These are phyloP conservation scores for Hypomesus transpacificus DNA, from an alignment of 2,113 vertebrate genomes.

Conservation along the genomic window DNA sequence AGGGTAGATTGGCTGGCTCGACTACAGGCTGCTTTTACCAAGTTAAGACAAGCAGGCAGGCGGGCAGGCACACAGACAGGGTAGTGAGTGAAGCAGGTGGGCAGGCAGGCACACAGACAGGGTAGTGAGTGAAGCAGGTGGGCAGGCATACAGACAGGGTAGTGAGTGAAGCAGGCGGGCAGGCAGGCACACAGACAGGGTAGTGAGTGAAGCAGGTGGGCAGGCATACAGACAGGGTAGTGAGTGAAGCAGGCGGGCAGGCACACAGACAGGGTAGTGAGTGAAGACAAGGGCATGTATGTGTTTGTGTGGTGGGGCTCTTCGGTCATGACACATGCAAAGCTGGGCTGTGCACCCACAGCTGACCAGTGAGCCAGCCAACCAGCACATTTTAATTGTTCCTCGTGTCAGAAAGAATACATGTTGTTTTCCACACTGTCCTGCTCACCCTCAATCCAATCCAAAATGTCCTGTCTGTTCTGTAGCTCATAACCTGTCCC, in stretches of 20 bases:
- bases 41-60: not conserved
- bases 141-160: slow-evolving; percentile 51
- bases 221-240: not conserved
- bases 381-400: slow-evolving; percentile 27
- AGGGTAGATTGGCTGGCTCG: not conserved
- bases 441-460: too few relatives aligned
- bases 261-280: slow-evolving; percentile 15
- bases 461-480: too few relatives aligned
- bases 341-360: not conserved
- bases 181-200: too few relatives aligned
- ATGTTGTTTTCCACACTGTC: not conserved
- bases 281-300: slow-evolving; percentile 32
- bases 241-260: too few relatives aligned
- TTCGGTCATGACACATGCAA: slow-evolving; percentile 18
- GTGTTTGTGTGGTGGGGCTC: slow-evolving; percentile 39
- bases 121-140: slow-evolving; percentile 50
- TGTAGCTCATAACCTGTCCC: too few relatives aligned
- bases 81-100: slow-evolving; percentile 34
- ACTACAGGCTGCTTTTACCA: not conserved
- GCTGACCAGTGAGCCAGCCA: slow-evolving; percentile 13
- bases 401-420: slow-evolving; percentile 3
- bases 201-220: not conserved
- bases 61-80: slow-evolving; percentile 19
- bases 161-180: slow-evolving; percentile 15
- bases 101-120: slow-evolving; percentile 1